Conservation (phyloP, 1,140 invertebrate genomes). For the Sycophila sp. region DNA sequence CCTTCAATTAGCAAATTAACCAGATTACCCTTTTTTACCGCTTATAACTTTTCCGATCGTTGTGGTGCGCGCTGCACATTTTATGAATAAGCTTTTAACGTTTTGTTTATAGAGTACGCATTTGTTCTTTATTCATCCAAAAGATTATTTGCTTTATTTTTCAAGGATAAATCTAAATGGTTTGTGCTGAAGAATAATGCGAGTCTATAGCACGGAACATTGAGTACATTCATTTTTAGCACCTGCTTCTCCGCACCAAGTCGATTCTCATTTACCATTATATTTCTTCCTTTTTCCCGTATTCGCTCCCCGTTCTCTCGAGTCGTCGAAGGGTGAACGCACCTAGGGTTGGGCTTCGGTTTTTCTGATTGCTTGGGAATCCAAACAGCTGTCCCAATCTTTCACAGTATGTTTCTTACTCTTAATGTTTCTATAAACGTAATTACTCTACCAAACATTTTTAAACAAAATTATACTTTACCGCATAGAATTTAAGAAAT, state of each 20-base stretch:
- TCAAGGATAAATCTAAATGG: background rate
- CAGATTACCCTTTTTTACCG: background rate
- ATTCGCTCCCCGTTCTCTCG: background rate
- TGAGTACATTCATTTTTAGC: conserved; percentile 10
- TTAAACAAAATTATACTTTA: no score
- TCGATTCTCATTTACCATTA: background rate
- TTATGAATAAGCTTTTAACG: no score
- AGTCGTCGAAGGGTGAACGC: background rate
- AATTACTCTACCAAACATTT: no score
- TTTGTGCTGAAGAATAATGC: background rate
- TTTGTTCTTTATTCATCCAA: no score
- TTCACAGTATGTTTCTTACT: no score
- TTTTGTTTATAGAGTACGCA: no score
- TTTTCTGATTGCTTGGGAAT: conserved; percentile 51
- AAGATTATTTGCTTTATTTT: no score
- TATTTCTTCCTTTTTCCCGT: no score
- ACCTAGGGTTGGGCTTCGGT: conserved; percentile 23
- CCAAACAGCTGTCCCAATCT: conserved; percentile 46
- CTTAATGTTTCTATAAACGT: no score
- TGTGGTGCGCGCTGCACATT: background rate
- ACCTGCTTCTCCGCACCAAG: background rate
- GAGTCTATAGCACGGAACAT: background rate
- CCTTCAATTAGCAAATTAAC: background rate
- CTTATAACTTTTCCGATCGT: background rate
- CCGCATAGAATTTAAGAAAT: no score